phyloP scores from a whole-genome alignment of 2,797 vertebrate species.

The Staurois parvus region DNA sequence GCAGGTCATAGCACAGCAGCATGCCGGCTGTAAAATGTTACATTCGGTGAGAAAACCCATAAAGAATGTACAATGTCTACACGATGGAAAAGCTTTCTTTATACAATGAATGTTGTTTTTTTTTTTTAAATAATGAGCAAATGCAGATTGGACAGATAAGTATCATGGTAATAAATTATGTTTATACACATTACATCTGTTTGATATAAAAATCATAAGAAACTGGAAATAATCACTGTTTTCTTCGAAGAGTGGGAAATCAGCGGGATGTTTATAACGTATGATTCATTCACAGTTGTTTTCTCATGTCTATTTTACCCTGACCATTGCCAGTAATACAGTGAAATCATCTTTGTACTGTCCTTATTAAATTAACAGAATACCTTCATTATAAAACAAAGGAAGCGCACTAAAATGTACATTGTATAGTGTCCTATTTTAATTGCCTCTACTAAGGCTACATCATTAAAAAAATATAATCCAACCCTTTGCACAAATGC shows the following conservation, averaged over 20 bases:
- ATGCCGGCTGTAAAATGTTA: slow-evolving; percentile 82
- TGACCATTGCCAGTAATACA: slow-evolving; percentile 1
- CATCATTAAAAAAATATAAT: too few species aligned
- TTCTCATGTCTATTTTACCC: slow-evolving; percentile 23
- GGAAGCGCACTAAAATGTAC: neutral
- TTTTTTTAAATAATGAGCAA: neutral
- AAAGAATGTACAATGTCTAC: neutral
- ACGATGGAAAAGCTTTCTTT: neutral
- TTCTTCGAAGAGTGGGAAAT: neutral
- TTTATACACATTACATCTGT: neutral
- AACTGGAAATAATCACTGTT: neutral
- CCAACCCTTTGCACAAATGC: too few species aligned
- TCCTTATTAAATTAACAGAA: neutral
- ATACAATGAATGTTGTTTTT: neutral
- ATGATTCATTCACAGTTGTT: slow-evolving; percentile 12
- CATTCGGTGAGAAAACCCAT: slow-evolving; percentile 1
- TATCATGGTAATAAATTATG: neutral
- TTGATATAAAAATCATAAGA: slow-evolving; percentile 7
- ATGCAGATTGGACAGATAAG: neutral
- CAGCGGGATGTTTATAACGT: slow-evolving; percentile 14
- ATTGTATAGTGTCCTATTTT: neutral
- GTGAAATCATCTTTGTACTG: neutral
- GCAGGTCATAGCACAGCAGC: slow-evolving; percentile 88
- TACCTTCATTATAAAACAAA: neutral
- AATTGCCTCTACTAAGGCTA: neutral